A percentile compares a stretch with the other conserved stretches of the same genome.
These are phyloP conservation scores for Cosmia trapezina DNA, from an alignment of 2,888 invertebrate species.

Conservation along the genomic window DNA sequence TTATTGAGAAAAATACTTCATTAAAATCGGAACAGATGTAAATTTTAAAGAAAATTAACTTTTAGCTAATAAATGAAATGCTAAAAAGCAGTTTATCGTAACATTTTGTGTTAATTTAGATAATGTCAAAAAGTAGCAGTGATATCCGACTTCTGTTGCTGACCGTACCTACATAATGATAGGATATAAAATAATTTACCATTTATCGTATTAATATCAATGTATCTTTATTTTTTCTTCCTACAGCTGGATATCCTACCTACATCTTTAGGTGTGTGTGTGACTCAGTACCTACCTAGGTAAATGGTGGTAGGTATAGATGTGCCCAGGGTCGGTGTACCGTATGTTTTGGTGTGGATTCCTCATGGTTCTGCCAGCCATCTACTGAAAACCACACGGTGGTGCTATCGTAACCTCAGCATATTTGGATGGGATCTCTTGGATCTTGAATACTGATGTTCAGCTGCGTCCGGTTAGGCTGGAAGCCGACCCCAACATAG, in stretches of 20 bases:
- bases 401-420: background rate
- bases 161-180: too few relatives aligned
- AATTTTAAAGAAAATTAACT: too few relatives aligned
- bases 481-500: background rate
- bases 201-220: slow-evolving; percentile 43
- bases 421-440: background rate
- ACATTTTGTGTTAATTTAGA: too few relatives aligned
- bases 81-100: too few relatives aligned
- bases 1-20: too few relatives aligned
- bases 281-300: background rate
- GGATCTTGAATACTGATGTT: background rate
- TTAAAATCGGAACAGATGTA: too few relatives aligned
- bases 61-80: too few relatives aligned
- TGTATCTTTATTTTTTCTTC: background rate
- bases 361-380: background rate
- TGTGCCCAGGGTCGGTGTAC: background rate
- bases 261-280: background rate
- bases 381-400: background rate
- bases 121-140: too few relatives aligned
- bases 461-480: background rate
- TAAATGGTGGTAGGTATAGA: background rate
- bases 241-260: background rate
- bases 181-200: slow-evolving; percentile 30
- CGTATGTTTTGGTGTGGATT: background rate
- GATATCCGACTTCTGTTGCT: too few relatives aligned